Evolutionary conservation across 2,797 vertebrate species (phyloP), one percentile per base, ranked within the genome.

Genomic region (Ptychobarbus kaznakovi): DNA sequence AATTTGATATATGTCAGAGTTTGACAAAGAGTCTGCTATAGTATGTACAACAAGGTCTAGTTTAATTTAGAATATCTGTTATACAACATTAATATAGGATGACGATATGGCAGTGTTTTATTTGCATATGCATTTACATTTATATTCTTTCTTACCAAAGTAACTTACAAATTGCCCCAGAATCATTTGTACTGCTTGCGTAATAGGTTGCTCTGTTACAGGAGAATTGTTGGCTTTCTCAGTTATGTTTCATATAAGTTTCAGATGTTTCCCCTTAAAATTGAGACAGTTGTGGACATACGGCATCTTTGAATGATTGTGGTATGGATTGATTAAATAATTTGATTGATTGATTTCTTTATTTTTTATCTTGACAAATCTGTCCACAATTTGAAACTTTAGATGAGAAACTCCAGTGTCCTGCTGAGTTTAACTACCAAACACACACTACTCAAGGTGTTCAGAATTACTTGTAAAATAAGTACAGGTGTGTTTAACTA

Each of bases 1-100:
- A 6, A 82, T 78, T 83, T 74, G 70, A 76, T 46, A 22, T 16
- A 28, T 80, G 84, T 74, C 46, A 77, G 65, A 51, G 51, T 80
- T 85, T 80, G 46, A 77, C 32, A 68, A 61, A 74, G 72, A 84
- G 46, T 69, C 73, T 25, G 7, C 13, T n/a, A 11, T 56, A 61
- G 40, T 10, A 56, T 51, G 15, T 44, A 38, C 13, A 38, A 35
- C 20, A n/a, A 15, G 0, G 20, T 70, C 16, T 63, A 18, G 18
- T 72, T 85, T 79, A 35, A 63, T 85, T 80, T 72, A 22, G 11
- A 22, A 51, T 68, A 49, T 18, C 5, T 51, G 16, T 80, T 49
- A 69, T 49, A 65, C 44, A 38, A 51, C 61, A 53, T 32, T 80
- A 68, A 69, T 80, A 68, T 68, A 53, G 44, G 61, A 63, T 18